Conservation (phyloP, 2,113 vertebrate species). For the Telmatochromis sp. region DNA sequence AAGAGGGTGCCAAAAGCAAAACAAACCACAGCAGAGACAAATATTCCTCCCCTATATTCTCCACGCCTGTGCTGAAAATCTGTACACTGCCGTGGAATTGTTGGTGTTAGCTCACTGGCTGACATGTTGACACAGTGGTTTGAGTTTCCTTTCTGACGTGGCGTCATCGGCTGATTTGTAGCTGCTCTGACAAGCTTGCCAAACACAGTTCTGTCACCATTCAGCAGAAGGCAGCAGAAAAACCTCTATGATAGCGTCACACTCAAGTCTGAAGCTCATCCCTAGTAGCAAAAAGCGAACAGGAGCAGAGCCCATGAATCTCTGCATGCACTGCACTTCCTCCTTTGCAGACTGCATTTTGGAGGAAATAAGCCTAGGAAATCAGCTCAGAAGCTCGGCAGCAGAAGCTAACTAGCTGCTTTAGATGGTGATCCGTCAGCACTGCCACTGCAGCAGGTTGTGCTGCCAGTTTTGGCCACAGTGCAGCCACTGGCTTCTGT, state of each 20-base stretch:
- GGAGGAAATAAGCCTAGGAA: constrained; percentile 21
- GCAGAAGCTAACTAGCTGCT: constrained; percentile 60
- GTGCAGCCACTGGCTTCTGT: constrained; percentile 26
- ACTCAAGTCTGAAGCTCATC: constrained; percentile 50
- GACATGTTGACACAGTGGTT: constrained; percentile 40
- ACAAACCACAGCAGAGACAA: constrained; percentile 35
- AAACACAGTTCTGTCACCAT: constrained; percentile 34
- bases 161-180: constrained; percentile 35
- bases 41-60: neutral
- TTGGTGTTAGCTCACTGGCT: constrained; percentile 16
- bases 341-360: constrained; percentile 48
- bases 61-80: constrained; percentile 21
- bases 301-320: constrained; percentile 65
- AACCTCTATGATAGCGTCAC: constrained; percentile 20
- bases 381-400: neutral
- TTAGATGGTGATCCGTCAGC: constrained; percentile 10
- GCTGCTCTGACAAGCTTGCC: constrained; percentile 27
- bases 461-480: constrained; percentile 21
- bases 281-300: constrained; percentile 53
- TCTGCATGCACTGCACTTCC: constrained; percentile 61
- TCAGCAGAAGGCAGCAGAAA: constrained; percentile 35
- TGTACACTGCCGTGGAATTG: constrained; percentile 19
- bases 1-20: constrained; percentile 29
- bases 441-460: constrained; percentile 26
- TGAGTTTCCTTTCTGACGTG: constrained; percentile 19